Base-by-base conservation (phyloP, 2,888 invertebrate genomes). In the Melanotus villosus region DNA sequence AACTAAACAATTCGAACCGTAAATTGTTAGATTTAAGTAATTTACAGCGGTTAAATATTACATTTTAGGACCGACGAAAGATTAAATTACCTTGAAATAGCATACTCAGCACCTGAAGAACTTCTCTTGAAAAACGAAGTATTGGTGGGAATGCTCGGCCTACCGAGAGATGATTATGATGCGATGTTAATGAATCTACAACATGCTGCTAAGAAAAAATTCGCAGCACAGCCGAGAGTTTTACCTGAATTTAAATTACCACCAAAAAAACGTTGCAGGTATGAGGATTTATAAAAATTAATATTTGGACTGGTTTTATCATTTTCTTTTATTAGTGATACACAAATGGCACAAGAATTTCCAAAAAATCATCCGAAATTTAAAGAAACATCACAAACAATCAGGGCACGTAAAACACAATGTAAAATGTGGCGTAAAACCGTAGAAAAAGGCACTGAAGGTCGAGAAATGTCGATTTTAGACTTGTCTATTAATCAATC, bases 111-210 rank as follows among this genome's bases (percentile, higher is more conserved):
- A 0, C 84, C 88, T 0, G 91, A 91, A 80, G 89, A 90, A 70
- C 73, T 80, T 1, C 77, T 91, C 10, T 10, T 65, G 2, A 77
- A 84, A 16, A 71, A 84, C 12, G 84, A 85, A 1, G 83, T 90
- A 12, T 84, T 86, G 59, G 79, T 90, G 3, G 91, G 91, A 0
- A 87, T 91, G 62, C 81, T 91, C 52, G 91, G 91, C 1, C 80
- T 88, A 75, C 83, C 86, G 0, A 85, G 90, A 19, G 79, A 84
- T 6, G 78, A 84, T 47, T 89, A 89, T 73, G 90, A 91, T 77
- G 84, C 89, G 0, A 87, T 90, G 86, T 80, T 91, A 47, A 80
- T 80, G 70, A 79, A 79, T 7, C 78, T 78, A 67, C 80, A 82
- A 64, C 74, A 81, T 50, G 78, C 80, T 5, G 80, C 79, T 57